phyloP scores from a whole-genome alignment of 2,113 vertebrate species.

The Neoarius graeffei region DNA sequence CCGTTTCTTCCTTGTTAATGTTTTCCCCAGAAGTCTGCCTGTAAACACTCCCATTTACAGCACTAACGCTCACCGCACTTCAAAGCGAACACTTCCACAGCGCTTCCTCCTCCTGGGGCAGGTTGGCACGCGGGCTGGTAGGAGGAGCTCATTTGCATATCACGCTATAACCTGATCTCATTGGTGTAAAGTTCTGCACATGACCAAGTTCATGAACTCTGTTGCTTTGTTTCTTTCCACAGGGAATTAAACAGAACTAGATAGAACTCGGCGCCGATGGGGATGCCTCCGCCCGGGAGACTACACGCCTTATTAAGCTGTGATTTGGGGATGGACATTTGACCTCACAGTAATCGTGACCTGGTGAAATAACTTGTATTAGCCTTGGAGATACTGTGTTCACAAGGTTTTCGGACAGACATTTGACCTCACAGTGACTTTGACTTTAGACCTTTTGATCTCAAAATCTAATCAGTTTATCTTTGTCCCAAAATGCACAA shows the following conservation, averaged over 20 bases:
- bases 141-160: conserved; percentile 51
- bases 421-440: no score
- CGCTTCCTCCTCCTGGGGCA: background rate
- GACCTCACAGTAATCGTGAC: no score
- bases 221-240: background rate
- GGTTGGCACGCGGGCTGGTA: conserved; percentile 28
- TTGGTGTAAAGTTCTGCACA: conserved; percentile 70
- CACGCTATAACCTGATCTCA: conserved; percentile 47
- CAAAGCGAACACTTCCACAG: background rate
- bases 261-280: no score
- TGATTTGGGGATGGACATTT: no score
- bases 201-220: background rate
- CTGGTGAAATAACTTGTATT: no score
- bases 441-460: no score
- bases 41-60: background rate
- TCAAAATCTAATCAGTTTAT: no score
- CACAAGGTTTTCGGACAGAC: no score
- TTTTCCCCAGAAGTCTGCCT: background rate
- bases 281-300: no score
- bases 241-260: background rate
- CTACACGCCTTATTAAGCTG: no score
- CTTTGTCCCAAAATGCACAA: no score
- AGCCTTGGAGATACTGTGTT: no score
- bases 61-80: background rate
- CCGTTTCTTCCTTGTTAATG: background rate